phyloP scores from a whole-genome alignment of 1,140 invertebrate genomes.

The Heliconius congener region DNA sequence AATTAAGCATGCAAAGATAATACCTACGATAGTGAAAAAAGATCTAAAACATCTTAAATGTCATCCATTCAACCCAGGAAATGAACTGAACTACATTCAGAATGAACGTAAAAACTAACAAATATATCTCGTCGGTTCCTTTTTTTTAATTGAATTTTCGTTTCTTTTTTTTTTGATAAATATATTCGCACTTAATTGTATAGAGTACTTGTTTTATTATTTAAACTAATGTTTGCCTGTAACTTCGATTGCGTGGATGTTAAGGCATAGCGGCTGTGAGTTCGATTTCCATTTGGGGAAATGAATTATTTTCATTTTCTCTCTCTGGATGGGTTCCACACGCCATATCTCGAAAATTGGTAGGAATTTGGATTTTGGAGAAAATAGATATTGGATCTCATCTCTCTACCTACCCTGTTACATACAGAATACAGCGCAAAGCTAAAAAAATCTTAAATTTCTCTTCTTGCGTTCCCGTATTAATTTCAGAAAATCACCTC shows the following conservation, averaged over 20 bases:
- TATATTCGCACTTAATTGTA: not conserved
- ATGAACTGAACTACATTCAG: not conserved
- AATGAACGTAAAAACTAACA: not conserved
- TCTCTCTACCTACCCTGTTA: too few species aligned
- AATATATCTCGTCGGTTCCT: not conserved
- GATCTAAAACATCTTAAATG: constrained; percentile 8
- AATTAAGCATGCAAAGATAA: constrained; percentile 2
- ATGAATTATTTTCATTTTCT: not conserved
- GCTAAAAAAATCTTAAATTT: too few species aligned
- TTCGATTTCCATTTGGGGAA: not conserved
- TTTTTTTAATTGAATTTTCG: not conserved
- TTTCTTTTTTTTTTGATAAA: not conserved
- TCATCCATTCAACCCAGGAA: constrained; percentile 8
- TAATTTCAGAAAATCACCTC: too few species aligned
- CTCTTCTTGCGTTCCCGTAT: too few species aligned
- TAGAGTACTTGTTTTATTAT: not conserved
- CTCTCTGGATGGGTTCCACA: too few species aligned
- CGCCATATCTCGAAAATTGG: too few species aligned
- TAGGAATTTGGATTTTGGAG: too few species aligned
- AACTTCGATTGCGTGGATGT: too few species aligned
- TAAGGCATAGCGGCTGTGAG: too few species aligned
- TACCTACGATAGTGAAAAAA: not conserved
- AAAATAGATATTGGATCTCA: too few species aligned
- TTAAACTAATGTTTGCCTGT: not conserved
- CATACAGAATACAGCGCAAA: too few species aligned